Conservation (phyloP, 2,113 vertebrate genomes). For the Dolichotis patagonum region DNA sequence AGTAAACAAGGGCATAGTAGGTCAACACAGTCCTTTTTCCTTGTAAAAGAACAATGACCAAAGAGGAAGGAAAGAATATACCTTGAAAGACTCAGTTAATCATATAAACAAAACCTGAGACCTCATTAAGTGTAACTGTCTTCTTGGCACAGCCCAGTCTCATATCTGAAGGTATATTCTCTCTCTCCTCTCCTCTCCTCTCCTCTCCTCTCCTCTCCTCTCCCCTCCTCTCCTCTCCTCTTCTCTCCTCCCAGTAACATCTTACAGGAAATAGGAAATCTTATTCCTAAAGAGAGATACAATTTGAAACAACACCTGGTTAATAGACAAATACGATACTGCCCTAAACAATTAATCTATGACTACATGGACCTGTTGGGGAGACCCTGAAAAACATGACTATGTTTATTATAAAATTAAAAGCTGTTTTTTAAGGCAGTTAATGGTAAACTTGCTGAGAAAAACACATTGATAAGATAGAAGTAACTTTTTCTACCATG, state of each 20-base stretch:
- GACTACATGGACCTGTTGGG: not conserved
- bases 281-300: constrained; percentile 43
- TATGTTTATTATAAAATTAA: not conserved
- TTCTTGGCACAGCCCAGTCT: not conserved
- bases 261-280: not conserved
- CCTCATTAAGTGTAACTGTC: not conserved
- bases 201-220: too few relatives aligned
- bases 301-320: not conserved
- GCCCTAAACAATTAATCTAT: constrained; percentile 30
- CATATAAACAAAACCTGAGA: not conserved
- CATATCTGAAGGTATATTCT: not conserved
- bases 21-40: not conserved
- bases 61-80: not conserved
- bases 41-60: not conserved
- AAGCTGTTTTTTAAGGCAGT: constrained; percentile 23
- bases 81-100: not conserved
- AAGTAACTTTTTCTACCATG: constrained; percentile 32
- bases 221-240: too few relatives aligned
- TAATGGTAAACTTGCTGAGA: constrained; percentile 40
- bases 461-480: constrained; percentile 29
- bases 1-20: not conserved
- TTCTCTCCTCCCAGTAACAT: not conserved
- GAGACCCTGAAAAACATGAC: not conserved
- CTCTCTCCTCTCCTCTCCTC: too few relatives aligned
- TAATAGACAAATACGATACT: constrained; percentile 4